phyloP scores from a whole-genome alignment of 1,140 invertebrate genomes.

The Drosophila persimilis region DNA sequence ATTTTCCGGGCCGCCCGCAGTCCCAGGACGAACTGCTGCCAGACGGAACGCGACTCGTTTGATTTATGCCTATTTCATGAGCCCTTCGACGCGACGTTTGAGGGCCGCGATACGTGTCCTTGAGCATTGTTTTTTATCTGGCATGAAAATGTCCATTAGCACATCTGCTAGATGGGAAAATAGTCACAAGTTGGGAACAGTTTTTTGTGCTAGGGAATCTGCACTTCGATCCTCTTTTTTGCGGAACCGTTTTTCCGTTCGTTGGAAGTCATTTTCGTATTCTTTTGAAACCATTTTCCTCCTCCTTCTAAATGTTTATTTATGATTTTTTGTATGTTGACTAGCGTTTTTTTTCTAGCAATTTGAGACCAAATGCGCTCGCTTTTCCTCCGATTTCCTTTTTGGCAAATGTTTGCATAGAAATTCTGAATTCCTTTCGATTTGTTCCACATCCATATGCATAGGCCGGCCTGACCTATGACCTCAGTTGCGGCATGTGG shows the following conservation, averaged over 20 bases:
- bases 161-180: not conserved
- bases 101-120: slow-evolving; percentile 40
- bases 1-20: slow-evolving; percentile 34
- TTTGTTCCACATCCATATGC: no score
- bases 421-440: slow-evolving; percentile 48
- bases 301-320: slow-evolving; percentile 7
- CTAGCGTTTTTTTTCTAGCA: slow-evolving; percentile 13
- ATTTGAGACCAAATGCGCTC: slow-evolving; percentile 18
- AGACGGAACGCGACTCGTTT: slow-evolving; percentile 29
- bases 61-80: slow-evolving; percentile 73
- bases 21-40: slow-evolving; percentile 11
- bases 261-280: no score
- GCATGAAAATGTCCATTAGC: slow-evolving; percentile 30
- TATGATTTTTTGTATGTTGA: slow-evolving; percentile 1
- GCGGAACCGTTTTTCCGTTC: no score
- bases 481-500: slow-evolving; percentile 46
- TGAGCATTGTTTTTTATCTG: slow-evolving; percentile 49
- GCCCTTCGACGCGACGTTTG: slow-evolving; percentile 32
- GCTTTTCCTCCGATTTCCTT: slow-evolving; percentile 27
- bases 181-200: not conserved
- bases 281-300: not conserved
- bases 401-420: slow-evolving; percentile 21
- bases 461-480: slow-evolving; percentile 35
- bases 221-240: not conserved
- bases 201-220: slow-evolving; percentile 36